Evolutionary conservation across 2,888 invertebrate species (phyloP), one percentile per base, ranked within the genome.

Genomic region (Parasteatoda lunata): DNA sequence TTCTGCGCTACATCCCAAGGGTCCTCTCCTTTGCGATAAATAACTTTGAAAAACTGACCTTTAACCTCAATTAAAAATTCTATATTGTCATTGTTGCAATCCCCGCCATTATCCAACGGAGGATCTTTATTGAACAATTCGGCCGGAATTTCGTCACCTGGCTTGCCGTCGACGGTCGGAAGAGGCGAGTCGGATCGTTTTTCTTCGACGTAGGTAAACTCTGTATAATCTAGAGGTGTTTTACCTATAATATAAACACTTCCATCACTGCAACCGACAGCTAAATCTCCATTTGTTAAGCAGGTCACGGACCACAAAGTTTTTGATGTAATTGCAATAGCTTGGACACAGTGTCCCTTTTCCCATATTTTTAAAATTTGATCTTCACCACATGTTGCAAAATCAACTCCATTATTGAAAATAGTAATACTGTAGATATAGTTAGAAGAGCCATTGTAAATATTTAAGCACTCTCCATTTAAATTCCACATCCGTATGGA

Each of bases 21-120:
- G 92, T 99, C 98, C 90, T 99, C 97, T 45, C 94, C 94, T 87
- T 94, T 94, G 92, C 99, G 98, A 92, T 95, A 99, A 0, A 98
- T 98, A 89, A 99, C 93, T 92, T 98, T 97, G 30, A 98, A 93
- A 0, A 97, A 95, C 0, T 97, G 96, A 73, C 94, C 94, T 91
- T 97, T 96, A 81, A 98, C 95, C 90, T 98, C 98, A n/a, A 99
- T 97, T 89, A 95, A 95, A 92, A 99, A 98, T 51, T 98, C 98
- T 92, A 94, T 99, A 13, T 59, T 59, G 9, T 59, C 59, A 59
- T 7, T 59, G n/a, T 9, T 13, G n/a, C n/a, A n/a, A 59, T 59
- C 59, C 4, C 59, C 59, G n/a, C 59, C 59, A 59, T 59, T 59
- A 7, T n/a, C 59, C 9, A 59, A n/a, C 9, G 59, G n/a, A 7